phyloP scores from a whole-genome alignment of 2,113 vertebrate genomes.

The Sander vitreus region DNA sequence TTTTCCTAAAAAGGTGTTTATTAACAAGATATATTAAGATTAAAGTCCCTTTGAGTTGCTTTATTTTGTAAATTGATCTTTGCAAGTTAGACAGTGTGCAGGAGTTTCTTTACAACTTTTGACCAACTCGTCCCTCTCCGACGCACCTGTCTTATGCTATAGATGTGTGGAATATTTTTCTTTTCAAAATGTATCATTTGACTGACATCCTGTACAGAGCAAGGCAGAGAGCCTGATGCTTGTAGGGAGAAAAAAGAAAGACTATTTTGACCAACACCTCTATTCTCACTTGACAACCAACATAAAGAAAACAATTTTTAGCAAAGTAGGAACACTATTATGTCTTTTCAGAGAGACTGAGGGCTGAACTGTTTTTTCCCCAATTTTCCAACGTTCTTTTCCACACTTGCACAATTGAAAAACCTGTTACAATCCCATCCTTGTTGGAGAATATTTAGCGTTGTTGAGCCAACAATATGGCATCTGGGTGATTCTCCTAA shows the following conservation, averaged over 20 bases:
- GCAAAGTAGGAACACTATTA: not conserved
- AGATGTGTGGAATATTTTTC: too few relatives aligned
- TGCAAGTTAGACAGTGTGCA: too few relatives aligned
- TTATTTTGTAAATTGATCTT: too few relatives aligned
- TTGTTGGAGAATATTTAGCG: constrained; percentile 81
- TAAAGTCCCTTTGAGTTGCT: not conserved
- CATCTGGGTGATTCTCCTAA: constrained; percentile 82
- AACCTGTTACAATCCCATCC: constrained; percentile 76
- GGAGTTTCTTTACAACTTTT: too few relatives aligned
- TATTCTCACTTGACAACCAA: not conserved
- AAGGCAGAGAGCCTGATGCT: not conserved
- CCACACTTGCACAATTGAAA: constrained; percentile 62
- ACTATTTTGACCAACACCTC: not conserved
- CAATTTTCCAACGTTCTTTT: constrained; percentile 57
- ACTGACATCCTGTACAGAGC: not conserved
- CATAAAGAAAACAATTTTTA: not conserved
- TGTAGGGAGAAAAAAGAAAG: not conserved
- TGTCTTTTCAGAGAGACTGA: constrained; percentile 29
- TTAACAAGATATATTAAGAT: not conserved
- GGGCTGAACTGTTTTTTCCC: constrained; percentile 12
- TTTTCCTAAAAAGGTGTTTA: not conserved
- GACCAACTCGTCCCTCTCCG: too few relatives aligned
- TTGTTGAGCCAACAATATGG: constrained; percentile 84
- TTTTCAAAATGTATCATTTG: not conserved
- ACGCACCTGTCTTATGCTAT: too few relatives aligned